phyloP scores from a whole-genome alignment of 2,113 vertebrate species.

The Clarias magur region DNA sequence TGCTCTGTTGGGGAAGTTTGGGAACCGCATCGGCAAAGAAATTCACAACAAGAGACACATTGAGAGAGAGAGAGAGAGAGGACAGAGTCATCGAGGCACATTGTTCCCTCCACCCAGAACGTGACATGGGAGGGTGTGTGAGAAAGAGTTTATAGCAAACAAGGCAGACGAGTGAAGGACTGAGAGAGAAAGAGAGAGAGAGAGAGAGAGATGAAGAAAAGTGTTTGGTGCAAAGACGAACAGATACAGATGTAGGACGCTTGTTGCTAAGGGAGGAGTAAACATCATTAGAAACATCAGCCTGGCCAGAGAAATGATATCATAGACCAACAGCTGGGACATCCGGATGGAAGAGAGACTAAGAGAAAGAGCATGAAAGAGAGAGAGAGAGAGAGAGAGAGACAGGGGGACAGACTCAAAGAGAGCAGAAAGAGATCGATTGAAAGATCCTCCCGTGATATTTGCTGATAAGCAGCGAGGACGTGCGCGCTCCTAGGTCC shows the following conservation, averaged over 20 bases:
- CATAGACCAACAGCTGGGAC: slow-evolving; percentile 67
- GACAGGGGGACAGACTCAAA: slow-evolving; percentile 26
- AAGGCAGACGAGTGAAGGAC: neutral
- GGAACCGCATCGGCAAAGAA: slow-evolving; percentile 11
- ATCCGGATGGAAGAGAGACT: neutral
- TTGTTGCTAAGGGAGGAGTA: slow-evolving; percentile 66
- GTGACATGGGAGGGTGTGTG: slow-evolving; percentile 44
- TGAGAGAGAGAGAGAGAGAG: slow-evolving; percentile 6
- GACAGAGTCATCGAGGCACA: slow-evolving; percentile 29
- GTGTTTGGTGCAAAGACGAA: slow-evolving; percentile 33
- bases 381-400: neutral
- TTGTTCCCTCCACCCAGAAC: slow-evolving; percentile 34
- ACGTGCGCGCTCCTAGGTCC: neutral
- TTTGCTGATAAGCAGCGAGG: slow-evolving; percentile 41
- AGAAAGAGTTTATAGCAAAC: slow-evolving; percentile 23
- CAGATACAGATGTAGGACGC: slow-evolving; percentile 71
- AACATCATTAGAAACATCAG: slow-evolving; percentile 73
- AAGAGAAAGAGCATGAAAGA: neutral
- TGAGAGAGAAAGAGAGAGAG: slow-evolving; percentile 23
- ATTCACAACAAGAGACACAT: slow-evolving; percentile 39
- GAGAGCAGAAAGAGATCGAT: neutral
- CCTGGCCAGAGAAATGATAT: slow-evolving; percentile 68
- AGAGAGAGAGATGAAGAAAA: slow-evolving; percentile 25
- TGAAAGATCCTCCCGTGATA: slow-evolving; percentile 10
- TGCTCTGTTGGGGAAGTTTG: neutral